phyloP scores from a whole-genome alignment of 1,140 invertebrate genomes.

The Leptopilina clavipes region DNA sequence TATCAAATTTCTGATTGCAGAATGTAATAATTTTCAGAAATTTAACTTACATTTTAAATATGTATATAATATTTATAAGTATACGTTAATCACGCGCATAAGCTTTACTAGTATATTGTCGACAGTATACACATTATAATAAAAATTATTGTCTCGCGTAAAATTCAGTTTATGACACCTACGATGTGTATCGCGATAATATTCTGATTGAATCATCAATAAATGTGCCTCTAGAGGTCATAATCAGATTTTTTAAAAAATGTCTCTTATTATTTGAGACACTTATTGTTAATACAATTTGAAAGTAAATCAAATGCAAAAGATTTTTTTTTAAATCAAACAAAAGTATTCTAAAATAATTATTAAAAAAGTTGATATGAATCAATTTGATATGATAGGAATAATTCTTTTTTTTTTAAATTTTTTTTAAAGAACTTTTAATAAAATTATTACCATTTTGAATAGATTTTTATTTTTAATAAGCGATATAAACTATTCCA shows the following conservation, averaged over 20 bases:
- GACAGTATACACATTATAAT: slow-evolving; percentile 30
- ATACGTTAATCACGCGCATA: slow-evolving; percentile 30
- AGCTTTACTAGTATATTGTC: slow-evolving; percentile 26
- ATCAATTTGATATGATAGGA: background rate
- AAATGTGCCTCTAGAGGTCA: background rate
- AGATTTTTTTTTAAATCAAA: background rate
- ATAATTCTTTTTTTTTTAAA: background rate
- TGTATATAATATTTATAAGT: slow-evolving; percentile 30
- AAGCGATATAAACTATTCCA: background rate
- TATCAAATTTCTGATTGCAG: background rate
- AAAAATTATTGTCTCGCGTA: slow-evolving; percentile 33
- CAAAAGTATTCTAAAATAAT: background rate
- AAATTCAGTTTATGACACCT: slow-evolving; percentile 25
- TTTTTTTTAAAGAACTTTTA: background rate
- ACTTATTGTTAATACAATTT: slow-evolving; percentile 13
- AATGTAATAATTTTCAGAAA: background rate
- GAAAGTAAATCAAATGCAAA: background rate
- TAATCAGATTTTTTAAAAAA: slow-evolving; percentile 5
- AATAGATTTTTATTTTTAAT: background rate
- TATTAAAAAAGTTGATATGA: slow-evolving; percentile 21
- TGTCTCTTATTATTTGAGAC: background rate
- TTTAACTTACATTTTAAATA: slow-evolving; percentile 7
- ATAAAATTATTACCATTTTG: background rate
- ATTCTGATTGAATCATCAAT: slow-evolving; percentile 11
- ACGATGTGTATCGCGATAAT: slow-evolving; percentile 3